Conservation (phyloP, 2,888 invertebrate species). For the Arctia plantaginis region DNA sequence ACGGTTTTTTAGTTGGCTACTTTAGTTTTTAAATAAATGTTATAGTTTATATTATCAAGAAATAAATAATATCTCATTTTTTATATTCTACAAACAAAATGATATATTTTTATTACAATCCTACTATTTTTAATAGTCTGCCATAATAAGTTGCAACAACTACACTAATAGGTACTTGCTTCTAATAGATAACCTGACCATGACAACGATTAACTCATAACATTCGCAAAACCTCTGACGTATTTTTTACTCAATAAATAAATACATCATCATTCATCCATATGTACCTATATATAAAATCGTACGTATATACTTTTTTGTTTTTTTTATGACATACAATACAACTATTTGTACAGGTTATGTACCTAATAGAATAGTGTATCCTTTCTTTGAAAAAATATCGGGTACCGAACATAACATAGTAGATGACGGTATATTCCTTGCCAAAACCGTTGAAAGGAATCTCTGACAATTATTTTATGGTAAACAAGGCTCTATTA, state of each 20-base stretch:
- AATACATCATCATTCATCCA: background rate
- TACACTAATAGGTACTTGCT: background rate
- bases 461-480: slow-evolving; percentile 17
- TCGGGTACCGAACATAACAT: background rate
- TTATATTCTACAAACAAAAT: background rate
- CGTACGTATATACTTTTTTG: too few relatives aligned
- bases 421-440: background rate
- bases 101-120: background rate
- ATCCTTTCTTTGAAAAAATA: too few relatives aligned
- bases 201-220: too few relatives aligned
- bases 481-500: slow-evolving; percentile 21
- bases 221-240: too few relatives aligned
- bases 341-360: too few relatives aligned
- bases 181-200: background rate
- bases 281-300: background rate
- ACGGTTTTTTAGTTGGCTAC: background rate
- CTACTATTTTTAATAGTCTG: background rate
- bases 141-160: background rate
- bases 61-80: background rate
- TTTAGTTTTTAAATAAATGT: background rate
- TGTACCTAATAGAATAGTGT: too few relatives aligned
- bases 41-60: background rate
- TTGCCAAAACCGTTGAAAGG: slow-evolving; percentile 14
- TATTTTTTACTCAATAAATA: too few relatives aligned
- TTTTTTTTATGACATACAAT: too few relatives aligned